Evolutionary conservation across 2,113 vertebrate genomes (phyloP), one percentile per base, ranked within the genome.

Genomic region (Indicator maculatus): DNA sequence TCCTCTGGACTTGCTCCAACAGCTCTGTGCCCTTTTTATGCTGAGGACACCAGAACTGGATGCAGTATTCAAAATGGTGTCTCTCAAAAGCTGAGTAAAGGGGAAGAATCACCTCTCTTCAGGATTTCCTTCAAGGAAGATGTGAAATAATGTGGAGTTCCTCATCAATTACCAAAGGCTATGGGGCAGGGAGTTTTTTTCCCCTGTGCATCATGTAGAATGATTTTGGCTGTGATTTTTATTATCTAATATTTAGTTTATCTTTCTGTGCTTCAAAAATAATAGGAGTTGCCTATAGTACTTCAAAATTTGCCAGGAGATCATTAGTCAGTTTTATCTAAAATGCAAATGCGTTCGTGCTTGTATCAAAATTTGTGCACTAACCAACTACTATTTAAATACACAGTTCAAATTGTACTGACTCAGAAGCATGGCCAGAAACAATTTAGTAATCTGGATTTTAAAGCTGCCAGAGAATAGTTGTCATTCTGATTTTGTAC

Each of bases 391-490:
- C 7, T 93, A 59, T 93, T 94, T 86, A 86, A 94, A 86, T 75
- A 53, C 63, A 45, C 47, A 56, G 26, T 78, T 90, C 72, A 92
- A 91, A 90, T 89, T 74, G 38, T 80, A 72, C 47, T 93, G 83
- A 93, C 69, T 93, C 69, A 56, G 86, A 93, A 90, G 83, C 15
- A 30, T 30, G 3, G 13, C 27, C 69, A 95, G 69, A 90, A 91
- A 71, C 65, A 81, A 71, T 92, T 91, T 86, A 77, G 28, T 88
- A 86, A 87, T 90, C 83, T 86, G 21, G 33, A 52, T 63, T 91
- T 76, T 92, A 78, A 91, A 74, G 47, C 61, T 69, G 21, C 41
- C 44, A 44, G 65, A 64, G 58, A 92, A 89, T 55, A 63, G 55
- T 70, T 73, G 36, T 69, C 63, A 18, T 80, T 83, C 75, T 83